These are phyloP conservation scores for Barbus barbus DNA, from an alignment of 2,113 vertebrate species.

Conservation along the genomic window DNA sequence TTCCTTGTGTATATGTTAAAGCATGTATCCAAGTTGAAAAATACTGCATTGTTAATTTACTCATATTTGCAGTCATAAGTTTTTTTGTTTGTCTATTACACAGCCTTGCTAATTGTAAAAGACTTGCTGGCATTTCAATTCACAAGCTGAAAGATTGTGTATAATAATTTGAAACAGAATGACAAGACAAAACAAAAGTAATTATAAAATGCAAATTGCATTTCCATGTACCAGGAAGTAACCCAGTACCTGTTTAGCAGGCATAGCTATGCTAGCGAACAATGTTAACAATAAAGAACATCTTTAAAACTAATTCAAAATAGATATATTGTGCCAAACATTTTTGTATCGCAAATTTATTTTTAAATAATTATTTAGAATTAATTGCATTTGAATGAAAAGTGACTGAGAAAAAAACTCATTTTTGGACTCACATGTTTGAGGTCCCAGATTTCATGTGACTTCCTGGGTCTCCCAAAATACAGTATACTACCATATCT, in stretches of 20 bases:
- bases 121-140: slow-evolving; percentile 25
- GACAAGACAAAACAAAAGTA: slow-evolving; percentile 41
- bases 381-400: not conserved
- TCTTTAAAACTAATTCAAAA: not conserved
- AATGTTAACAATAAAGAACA: no score
- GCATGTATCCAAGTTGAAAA: not conserved
- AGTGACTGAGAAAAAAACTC: not conserved
- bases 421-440: not conserved
- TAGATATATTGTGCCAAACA: not conserved
- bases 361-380: not conserved
- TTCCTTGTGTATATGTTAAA: not conserved
- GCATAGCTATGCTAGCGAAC: not conserved
- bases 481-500: not conserved
- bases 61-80: not conserved
- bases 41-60: not conserved
- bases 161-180: slow-evolving; percentile 1
- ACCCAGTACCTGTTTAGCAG: slow-evolving; percentile 2
- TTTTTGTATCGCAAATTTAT: not conserved
- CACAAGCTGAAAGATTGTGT: slow-evolving; percentile 7
- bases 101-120: slow-evolving; percentile 18
- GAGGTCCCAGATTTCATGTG: not conserved
- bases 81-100: slow-evolving; percentile 3
- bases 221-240: not conserved
- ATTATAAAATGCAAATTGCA: slow-evolving; percentile 49
- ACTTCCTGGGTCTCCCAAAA: not conserved